These are phyloP conservation scores for Sciurus carolinensis DNA, from an alignment of 2,797 vertebrate species.

Conservation along the genomic window DNA sequence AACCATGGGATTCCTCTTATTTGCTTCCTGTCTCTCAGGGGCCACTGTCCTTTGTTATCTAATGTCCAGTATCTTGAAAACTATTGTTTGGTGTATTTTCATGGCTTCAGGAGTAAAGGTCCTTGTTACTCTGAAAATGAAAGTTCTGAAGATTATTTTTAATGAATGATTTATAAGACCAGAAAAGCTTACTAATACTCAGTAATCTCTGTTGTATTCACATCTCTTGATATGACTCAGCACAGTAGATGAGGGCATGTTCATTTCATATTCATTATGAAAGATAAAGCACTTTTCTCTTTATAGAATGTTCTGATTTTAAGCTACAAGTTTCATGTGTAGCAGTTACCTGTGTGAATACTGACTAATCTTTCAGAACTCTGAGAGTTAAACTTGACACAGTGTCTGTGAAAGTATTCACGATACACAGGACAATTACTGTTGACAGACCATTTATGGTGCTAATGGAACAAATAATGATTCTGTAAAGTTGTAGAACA, in stretches of 20 bases:
- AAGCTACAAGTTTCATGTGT: neutral
- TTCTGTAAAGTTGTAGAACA: constrained; percentile 46
- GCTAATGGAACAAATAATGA: constrained; percentile 76
- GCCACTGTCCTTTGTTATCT: neutral
- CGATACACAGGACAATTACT: constrained; percentile 21
- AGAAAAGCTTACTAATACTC: neutral
- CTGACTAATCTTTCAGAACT: constrained; percentile 64
- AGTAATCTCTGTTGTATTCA: neutral
- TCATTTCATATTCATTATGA: constrained; percentile 16
- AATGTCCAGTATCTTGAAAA: neutral
- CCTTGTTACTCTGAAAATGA: neutral
- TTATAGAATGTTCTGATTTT: neutral
- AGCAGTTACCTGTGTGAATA: neutral
- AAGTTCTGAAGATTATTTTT: neutral
- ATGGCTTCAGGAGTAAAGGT: neutral
- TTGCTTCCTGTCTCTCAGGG: neutral
- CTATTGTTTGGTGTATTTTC: neutral
- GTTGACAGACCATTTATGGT: constrained; percentile 59
- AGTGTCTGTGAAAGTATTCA: neutral
- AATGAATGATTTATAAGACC: constrained; percentile 22
- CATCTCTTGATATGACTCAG: constrained; percentile 16
- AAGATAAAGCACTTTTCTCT: constrained; percentile 39
- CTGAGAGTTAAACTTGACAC: constrained; percentile 65
- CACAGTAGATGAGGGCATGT: neutral
- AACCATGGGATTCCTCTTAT: neutral